Conservation (phyloP, 2,888 invertebrate genomes). For the Ommatoiulus sabulosus region DNA sequence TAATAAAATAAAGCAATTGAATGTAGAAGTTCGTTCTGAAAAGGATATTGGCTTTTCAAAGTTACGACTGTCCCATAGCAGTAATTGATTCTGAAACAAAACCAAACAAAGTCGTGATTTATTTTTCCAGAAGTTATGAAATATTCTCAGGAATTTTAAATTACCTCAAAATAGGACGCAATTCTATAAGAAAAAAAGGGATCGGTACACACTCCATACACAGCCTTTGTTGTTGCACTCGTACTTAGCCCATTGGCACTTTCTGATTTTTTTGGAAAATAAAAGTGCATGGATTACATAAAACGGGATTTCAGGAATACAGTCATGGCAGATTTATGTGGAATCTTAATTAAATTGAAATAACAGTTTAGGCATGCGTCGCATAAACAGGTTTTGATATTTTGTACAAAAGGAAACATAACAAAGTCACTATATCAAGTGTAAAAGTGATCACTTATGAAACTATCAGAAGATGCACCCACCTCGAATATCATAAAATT, state of each 20-base stretch:
- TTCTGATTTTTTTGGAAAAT: background rate
- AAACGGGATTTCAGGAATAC: too few relatives aligned
- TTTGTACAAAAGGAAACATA: too few relatives aligned
- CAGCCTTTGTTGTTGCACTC: constrained; percentile 80
- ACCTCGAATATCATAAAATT: constrained; percentile 92
- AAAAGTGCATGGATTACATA: background rate
- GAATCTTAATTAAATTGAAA: too few relatives aligned
- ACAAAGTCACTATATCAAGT: too few relatives aligned
- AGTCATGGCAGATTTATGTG: too few relatives aligned
- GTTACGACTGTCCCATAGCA: constrained; percentile 89
- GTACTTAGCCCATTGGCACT: background rate
- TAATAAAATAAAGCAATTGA: background rate
- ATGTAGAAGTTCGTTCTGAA: constrained; percentile 39
- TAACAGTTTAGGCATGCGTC: too few relatives aligned
- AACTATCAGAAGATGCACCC: constrained; percentile 60
- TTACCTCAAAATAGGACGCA: constrained; percentile 81
- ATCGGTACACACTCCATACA: constrained; percentile 84
- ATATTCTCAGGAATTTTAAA: background rate
- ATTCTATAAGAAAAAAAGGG: constrained; percentile 82
- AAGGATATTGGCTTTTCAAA: constrained; percentile 81
- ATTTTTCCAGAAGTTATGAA: background rate
- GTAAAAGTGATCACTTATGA: constrained; percentile 9
- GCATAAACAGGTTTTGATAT: too few relatives aligned
- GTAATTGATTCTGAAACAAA: constrained; percentile 74
- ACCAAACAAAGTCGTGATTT: constrained; percentile 15